Base-by-base conservation (phyloP, 2,888 invertebrate genomes). In the Pseudococcus viburni region DNA sequence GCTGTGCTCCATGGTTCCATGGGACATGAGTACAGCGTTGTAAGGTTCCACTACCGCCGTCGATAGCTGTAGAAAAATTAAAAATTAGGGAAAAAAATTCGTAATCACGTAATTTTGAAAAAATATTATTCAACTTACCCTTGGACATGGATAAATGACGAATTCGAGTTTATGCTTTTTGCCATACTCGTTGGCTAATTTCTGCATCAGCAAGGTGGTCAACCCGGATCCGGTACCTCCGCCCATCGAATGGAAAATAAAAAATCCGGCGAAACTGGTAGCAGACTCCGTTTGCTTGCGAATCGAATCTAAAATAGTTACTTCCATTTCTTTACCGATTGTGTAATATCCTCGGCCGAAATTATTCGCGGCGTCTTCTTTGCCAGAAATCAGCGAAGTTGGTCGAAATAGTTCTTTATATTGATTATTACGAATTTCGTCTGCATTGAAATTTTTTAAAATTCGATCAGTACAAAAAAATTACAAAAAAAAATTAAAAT, bases 41-140 rank as follows among this genome's bases (percentile, higher is more conserved):
- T 86, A 86, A 9, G 86, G 86, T 11, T 86, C 86, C 0, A 86
- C 86, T 19, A 86, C 86, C 5, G 86, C 39, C 15, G 86, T 86
- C 22, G 55, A 55, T n/a, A 86, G n/a, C 86, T 86, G 19, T 26
- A 33, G 33, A 22, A 11, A 8, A 64, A 19, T 33, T 33, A 33
- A 33, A 33, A 33, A 33, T 33, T 33, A n/a, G 9, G 19, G 8
- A 22, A 64, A 64, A 1, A 22, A 64, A 33, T 33, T 33, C 3
- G 26, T 33, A 33, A 33, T 33, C 3, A 3, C 1, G 26, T 33
- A 33, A 33, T 33, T 33, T 33, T 33, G 3, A 33, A 3, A 3
- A 3, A 33, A 3, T 1, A 3, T 2, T 33, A 2, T 33, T 3
- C 3, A 33, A 77, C 91, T 91, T 17, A 85, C 85, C 42, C 85